Evolutionary conservation across 1,140 invertebrate genomes (phyloP).

Genomic region (Radopholus similis): DNA sequence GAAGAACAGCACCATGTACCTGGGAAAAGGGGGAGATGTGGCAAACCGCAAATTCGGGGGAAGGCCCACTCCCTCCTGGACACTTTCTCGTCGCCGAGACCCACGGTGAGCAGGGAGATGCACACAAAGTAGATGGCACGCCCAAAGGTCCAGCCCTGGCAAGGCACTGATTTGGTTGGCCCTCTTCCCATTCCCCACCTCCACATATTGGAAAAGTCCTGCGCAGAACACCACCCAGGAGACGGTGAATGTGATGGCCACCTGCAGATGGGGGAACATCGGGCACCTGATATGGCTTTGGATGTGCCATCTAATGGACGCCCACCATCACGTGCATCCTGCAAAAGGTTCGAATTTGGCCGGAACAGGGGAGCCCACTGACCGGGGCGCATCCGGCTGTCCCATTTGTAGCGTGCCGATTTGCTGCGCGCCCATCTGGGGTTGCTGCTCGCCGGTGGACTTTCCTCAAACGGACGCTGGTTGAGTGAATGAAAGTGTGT

Average conservation of each 20-base stretch:
- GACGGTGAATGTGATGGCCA: constrained; percentile 41
- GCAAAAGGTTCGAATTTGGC: no score
- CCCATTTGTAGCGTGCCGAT: no score
- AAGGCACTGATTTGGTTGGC: constrained; percentile 3
- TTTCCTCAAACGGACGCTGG: no score
- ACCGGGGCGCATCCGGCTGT: no score
- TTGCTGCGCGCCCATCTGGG: no score
- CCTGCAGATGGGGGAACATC: constrained; percentile 45
- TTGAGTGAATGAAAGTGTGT: no score
- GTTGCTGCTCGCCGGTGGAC: no score
- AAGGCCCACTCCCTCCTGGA: constrained; percentile 46
- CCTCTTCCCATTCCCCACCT: constrained; percentile 8
- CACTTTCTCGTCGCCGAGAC: constrained; percentile 53
- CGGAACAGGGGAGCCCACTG: not conserved
- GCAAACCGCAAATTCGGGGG: not conserved
- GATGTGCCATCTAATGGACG: no score
- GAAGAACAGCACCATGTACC: constrained; percentile 57
- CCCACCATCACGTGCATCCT: no score
- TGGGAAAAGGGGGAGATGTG: not conserved
- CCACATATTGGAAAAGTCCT: constrained; percentile 53
- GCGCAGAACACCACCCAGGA: constrained; percentile 59
- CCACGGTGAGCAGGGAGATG: constrained; percentile 49
- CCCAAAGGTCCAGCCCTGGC: constrained; percentile 54
- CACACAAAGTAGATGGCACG: constrained; percentile 55
- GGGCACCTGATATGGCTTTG: no score